Conservation (phyloP, 2,888 invertebrate genomes). For the Watsonalla cultraria region DNA sequence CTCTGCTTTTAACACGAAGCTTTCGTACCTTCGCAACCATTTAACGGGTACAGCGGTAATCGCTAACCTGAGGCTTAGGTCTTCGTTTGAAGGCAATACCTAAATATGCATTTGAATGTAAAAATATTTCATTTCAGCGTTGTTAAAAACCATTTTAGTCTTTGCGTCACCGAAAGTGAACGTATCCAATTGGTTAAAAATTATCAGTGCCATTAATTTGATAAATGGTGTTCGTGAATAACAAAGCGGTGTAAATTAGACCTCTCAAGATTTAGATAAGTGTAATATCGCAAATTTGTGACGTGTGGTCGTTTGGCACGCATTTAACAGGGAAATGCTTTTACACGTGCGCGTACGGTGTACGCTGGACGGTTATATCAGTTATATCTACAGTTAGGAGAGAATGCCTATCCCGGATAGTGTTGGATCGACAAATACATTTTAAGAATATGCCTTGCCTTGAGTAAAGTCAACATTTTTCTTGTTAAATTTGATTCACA, state of each 20-base stretch:
- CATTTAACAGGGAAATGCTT: conserved; percentile 16
- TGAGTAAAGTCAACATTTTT: conserved; percentile 6
- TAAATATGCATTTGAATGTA: too few species aligned
- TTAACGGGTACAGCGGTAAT: too few species aligned
- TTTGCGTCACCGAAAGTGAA: neutral
- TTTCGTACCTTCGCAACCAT: too few species aligned
- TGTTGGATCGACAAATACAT: conserved; percentile 36
- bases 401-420: conserved; percentile 35
- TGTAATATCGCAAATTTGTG: conserved; percentile 1
- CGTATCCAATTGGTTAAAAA: neutral
- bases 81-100: too few species aligned
- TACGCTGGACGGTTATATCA: conserved; percentile 13
- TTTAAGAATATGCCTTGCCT: conserved; percentile 19
- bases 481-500: neutral
- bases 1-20: too few species aligned
- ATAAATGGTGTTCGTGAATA: neutral
- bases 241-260: conserved; percentile 1
- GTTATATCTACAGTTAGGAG: conserved; percentile 33
- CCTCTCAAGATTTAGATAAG: neutral
- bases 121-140: too few species aligned
- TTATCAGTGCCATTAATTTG: neutral
- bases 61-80: too few species aligned
- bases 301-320: conserved; percentile 7
- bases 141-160: too few species aligned
- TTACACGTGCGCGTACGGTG: conserved; percentile 10